A percentile compares a stretch with the other conserved stretches of the same genome.
Conservation (phyloP, 2,113 vertebrate species). For the Macrotis lagotis region DNA sequence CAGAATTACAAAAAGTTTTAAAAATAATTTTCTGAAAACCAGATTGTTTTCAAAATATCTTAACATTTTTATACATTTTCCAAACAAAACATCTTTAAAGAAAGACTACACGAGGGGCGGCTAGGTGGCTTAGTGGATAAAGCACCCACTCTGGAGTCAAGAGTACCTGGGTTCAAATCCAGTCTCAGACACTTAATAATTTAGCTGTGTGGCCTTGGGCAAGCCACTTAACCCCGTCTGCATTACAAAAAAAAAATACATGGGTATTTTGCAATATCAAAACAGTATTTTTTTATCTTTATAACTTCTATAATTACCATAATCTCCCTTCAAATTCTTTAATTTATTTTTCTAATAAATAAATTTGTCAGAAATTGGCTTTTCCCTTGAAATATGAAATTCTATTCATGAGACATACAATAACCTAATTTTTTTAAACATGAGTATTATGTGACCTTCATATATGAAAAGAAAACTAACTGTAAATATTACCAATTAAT, state of each 20-base stretch:
- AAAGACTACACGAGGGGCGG: too few relatives aligned
- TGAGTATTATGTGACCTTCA: constrained; percentile 60
- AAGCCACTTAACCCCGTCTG: too few relatives aligned
- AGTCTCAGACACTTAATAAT: too few relatives aligned
- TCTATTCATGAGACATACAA: constrained; percentile 64
- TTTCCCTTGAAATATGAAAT: background rate
- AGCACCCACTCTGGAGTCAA: too few relatives aligned
- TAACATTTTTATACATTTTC: constrained; percentile 30
- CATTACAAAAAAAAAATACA: too few relatives aligned
- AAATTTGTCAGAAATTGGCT: background rate
- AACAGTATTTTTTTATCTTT: constrained; percentile 3
- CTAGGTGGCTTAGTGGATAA: too few relatives aligned
- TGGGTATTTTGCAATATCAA: constrained; percentile 56
- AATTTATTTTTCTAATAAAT: background rate
- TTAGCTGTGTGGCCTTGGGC: too few relatives aligned
- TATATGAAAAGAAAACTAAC: constrained; percentile 63
- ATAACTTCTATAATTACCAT: background rate
- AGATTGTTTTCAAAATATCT: constrained; percentile 42
- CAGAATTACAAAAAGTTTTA: background rate
- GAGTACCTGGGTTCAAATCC: too few relatives aligned
- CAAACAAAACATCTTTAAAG: constrained; percentile 49
- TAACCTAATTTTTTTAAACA: constrained; percentile 22
- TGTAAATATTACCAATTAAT: constrained; percentile 73
- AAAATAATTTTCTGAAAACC: background rate
- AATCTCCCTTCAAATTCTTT: background rate